Percentiles rank a stretch among this genome's conserved stretches.
Conservation (phyloP, 2,113 vertebrate species). For the Pseudonaja textilis region DNA sequence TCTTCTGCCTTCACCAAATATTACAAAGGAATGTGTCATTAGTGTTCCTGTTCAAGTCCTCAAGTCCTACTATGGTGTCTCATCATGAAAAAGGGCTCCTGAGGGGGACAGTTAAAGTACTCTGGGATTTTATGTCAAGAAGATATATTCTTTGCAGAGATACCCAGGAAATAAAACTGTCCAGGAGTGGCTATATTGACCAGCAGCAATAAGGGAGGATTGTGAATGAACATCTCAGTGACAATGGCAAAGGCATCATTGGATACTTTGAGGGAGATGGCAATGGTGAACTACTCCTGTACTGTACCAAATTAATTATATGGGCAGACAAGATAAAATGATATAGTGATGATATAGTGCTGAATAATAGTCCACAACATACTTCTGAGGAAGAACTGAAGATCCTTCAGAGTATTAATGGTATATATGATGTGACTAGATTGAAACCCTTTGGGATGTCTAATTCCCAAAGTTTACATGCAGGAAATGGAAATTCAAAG, state of each 20-base stretch:
- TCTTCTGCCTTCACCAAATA: not conserved
- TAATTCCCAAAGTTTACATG: not conserved
- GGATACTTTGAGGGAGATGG: not conserved
- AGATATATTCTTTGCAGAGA: not conserved
- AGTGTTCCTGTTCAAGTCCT: not conserved
- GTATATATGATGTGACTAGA: not conserved
- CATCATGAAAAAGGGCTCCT: not conserved
- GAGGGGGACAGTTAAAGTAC: not conserved
- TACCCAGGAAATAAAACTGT: not conserved
- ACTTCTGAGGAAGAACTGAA: not conserved
- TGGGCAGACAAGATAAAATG: not conserved
- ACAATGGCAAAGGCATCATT: not conserved
- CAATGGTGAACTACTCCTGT: not conserved
- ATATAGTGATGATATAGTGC: not conserved
- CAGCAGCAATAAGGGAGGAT: not conserved
- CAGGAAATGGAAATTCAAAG: not conserved
- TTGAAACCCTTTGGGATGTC: not conserved
- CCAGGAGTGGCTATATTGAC: not conserved
- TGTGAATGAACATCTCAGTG: not conserved
- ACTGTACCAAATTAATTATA: not conserved
- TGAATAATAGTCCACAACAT: not conserved
- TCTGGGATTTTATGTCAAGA: not conserved
- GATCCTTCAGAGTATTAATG: not conserved
- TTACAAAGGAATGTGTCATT: not conserved
- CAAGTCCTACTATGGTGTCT: not conserved